phyloP scores from a whole-genome alignment of 2,888 invertebrate genomes.

The Copidosoma aretas region DNA sequence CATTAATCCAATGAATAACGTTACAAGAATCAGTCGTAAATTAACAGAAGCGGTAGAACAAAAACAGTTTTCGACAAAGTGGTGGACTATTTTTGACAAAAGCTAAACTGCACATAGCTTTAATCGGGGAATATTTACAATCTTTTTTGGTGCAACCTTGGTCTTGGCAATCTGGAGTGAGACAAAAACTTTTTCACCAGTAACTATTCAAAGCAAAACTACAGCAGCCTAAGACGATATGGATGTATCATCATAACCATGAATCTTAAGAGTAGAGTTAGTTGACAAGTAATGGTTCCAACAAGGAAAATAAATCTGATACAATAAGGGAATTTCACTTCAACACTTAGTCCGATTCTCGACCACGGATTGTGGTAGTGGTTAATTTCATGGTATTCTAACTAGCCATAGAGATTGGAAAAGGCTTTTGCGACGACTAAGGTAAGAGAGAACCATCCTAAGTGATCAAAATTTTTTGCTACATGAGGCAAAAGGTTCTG shows the following conservation, averaged over 20 bases:
- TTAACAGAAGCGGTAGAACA: not conserved
- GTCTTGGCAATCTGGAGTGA: not conserved
- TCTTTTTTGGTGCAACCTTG: slow-evolving; percentile 1
- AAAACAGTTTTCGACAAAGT: not conserved
- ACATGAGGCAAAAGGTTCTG: too few species aligned
- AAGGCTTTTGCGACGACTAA: too few species aligned
- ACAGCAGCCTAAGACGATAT: not conserved
- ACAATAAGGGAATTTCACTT: not conserved
- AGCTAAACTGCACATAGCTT: not conserved
- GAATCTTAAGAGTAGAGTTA: not conserved
- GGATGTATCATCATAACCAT: slow-evolving; percentile 1
- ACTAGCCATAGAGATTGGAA: too few species aligned
- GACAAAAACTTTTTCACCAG: not conserved
- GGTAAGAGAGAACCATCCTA: too few species aligned
- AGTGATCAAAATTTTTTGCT: too few species aligned
- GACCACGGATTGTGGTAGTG: not conserved
- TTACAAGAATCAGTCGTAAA: not conserved
- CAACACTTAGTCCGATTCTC: not conserved
- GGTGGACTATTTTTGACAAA: too few species aligned
- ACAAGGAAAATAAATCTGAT: not conserved
- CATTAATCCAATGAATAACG: not conserved
- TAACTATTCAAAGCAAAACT: not conserved
- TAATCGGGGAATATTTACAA: not conserved
- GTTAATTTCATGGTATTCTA: not conserved
- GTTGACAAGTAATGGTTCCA: not conserved